Evolutionary conservation across 2,113 vertebrate genomes (phyloP), one percentile per base, ranked within the genome.

Genomic region (Eptatretus burgeri): DNA sequence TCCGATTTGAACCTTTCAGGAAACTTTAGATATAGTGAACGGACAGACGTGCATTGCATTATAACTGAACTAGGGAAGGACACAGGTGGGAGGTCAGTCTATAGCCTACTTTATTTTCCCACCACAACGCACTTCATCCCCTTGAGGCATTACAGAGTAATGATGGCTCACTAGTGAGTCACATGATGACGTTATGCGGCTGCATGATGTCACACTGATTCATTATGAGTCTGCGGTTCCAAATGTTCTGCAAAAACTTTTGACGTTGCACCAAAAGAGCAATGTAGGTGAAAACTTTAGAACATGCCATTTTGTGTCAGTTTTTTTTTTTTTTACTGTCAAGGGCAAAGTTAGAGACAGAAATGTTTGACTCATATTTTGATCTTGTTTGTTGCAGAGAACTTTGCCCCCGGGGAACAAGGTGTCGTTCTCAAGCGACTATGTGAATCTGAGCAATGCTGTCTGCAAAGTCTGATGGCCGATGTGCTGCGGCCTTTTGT

Each of bases 391-490:
- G 63, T 14, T 16, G 27, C 65, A 82, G 80, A 78, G 65, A 78
- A 79, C 68, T 76, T 82, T 66, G 75, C 75, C 65, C 71, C 74
- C 64, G 76, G 79, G 63, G 76, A 78, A 52, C 69, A 73, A 14
- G 80, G 79, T 0, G 77, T 79, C 70, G 79, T 82, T 66, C 70
- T 82, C 67, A 82, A 82, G 69, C 74, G 73, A 64, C 77, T 75
- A 70, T 78, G 71, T 53, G 71, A 76, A 9, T 69, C 72, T 62
- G 80, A 82, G 70, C 75, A 72, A 9, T 68, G 68, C 18, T 81
- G 79, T 1, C 71, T 82, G 67, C 70, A 73, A 17, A 56, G 50
- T 50, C 73, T 82, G 52, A 82, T 82, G 80, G 68, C 51, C 12
- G 80, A 82, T 63, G 53, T 65, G 1, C 70, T 82, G 66, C 69